Percentiles rank a stretch among this genome's conserved stretches.
These are phyloP conservation scores for Cacoxenus indagator DNA, from an alignment of 2,888 invertebrate species.

Conservation along the genomic window DNA sequence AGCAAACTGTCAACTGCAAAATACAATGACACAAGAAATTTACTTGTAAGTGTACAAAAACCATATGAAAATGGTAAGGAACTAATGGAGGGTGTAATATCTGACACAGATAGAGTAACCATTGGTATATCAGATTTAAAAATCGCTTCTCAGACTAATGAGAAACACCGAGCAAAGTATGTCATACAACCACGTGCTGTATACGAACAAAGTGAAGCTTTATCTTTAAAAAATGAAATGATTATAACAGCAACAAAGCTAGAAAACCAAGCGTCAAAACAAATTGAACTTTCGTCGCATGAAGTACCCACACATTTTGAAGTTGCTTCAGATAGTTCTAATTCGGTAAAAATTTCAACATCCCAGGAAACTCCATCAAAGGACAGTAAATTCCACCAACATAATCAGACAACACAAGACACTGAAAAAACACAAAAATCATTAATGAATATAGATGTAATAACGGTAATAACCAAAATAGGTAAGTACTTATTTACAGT, in stretches of 20 bases:
- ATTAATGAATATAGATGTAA: constrained; percentile 29
- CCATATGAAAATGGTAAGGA: constrained; percentile 47
- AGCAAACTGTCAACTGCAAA: constrained; percentile 27
- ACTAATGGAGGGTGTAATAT: constrained; percentile 29
- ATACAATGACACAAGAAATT: constrained; percentile 33
- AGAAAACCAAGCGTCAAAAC: constrained; percentile 13
- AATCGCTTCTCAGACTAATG: constrained; percentile 31
- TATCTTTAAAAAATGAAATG: constrained; percentile 36
- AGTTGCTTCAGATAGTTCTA: constrained; percentile 24
- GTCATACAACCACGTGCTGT: constrained; percentile 30
- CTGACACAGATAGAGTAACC: constrained; percentile 29
- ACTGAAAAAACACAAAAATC: not conserved
- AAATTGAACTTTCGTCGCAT: constrained; percentile 28
- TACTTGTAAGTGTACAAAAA: constrained; percentile 46
- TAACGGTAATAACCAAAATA: constrained; percentile 38
- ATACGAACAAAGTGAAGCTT: constrained; percentile 27
- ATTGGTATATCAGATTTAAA: constrained; percentile 35
- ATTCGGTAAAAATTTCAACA: constrained; percentile 5
- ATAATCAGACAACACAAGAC: constrained; percentile 22
- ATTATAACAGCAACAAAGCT: constrained; percentile 20
- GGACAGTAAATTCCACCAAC: constrained; percentile 14
- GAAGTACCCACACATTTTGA: constrained; percentile 27
- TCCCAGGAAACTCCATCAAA: constrained; percentile 9
- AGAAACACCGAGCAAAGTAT: constrained; percentile 5
- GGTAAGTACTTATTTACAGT: constrained; percentile 51